Base-by-base conservation (phyloP, 1,140 invertebrate genomes). In the Lamellibrachia luymesi region DNA sequence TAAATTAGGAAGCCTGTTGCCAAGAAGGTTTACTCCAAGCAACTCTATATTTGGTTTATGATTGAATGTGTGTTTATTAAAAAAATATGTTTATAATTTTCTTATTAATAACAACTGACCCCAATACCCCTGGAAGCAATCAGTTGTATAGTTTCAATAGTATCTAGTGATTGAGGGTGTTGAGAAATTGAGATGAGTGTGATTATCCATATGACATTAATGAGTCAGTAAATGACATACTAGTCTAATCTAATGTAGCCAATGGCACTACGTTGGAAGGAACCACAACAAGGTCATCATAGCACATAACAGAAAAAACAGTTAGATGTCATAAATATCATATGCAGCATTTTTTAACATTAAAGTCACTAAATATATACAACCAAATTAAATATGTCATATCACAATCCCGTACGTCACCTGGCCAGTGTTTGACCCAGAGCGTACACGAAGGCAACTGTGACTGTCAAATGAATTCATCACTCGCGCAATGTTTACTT, bases 381-480 rank as follows among this genome's bases (percentile, higher is more conserved):
- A 80, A 80, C 13, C 13, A 10, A 80, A 17, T 56, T 17, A 38
- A 38, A 38, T 56, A 56, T 56, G 25, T 80, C 25, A 80, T 80
- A 80, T 80, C 17, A 80, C 7, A 80, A 80, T 17, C 13, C 2
- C 13, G 64, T 10, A 10, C 64, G 64, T 80, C 25, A 17, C 13
- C 64, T 80, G 64, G 17, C 64, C 52, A 22, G 25, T 10, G 64
- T 80, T 80, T 80, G 5, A 80, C 64, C 64, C 13, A 80, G 64
- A 17, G 7, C 13, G 64, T 22, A 17, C 25, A 80, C 52, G 52
- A 94, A 94, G 95, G 95, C 93, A 96, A 95, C 93, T 95, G 95
- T 93, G 95, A 95, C 93, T 95, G 95, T 93, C 94, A 93, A 94
- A 93, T 94, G 92, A 95, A 94, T 94, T 80, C 64, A 17, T 95